Evolutionary conservation across 2,113 vertebrate species (phyloP), one percentile per base, ranked within the genome.

Genomic region (Myrmecobius fasciatus): DNA sequence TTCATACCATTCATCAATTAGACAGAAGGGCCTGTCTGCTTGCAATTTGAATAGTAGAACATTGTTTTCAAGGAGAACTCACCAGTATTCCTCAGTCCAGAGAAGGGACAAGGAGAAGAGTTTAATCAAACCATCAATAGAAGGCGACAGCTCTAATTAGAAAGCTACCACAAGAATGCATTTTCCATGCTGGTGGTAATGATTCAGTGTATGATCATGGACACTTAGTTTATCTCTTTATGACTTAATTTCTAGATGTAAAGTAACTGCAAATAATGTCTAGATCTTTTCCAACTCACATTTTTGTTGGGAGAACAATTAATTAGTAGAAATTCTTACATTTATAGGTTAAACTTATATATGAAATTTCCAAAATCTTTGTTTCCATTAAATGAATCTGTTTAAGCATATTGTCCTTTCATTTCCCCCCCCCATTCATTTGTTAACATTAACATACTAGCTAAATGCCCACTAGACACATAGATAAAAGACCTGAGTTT

Each of bases 51-150:
- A 91, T 94, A 92, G 90, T 56, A 91, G 31, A 31, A 92, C 95
- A 97, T 96, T 96, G 95, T 95, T 95, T 96, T 96, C 91, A 93
- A 97, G 97, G 97, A 96, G 91, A 83, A 95, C 96, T 97, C 91
- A 90, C 91, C 93, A 91, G 54, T 93, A 94, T 96, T 95, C 53
- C 92, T 94, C 90, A 31, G 17, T 94, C 92, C 60, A 91, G 94
- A 96, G 89, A 88, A 97, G 96, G 90, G 92, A 96, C 93, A 95
- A 96, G 83, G 92, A 94, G 91, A 93, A 94, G 54, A 89, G 52
- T 95, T 92, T 60, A 93, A 60, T 96, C 90, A 96, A 95, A 92
- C 95, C 90, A 95, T 89, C 91, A 96, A 94, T 96, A n/a, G 60
- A 89, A 96, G 90, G 96, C 83, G 91, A 36, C 94, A 92, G 28